Percentiles rank a stretch among this genome's conserved stretches.
These are phyloP conservation scores for Otus sunia DNA, from an alignment of 2,113 vertebrate genomes.

Conservation along the genomic window DNA sequence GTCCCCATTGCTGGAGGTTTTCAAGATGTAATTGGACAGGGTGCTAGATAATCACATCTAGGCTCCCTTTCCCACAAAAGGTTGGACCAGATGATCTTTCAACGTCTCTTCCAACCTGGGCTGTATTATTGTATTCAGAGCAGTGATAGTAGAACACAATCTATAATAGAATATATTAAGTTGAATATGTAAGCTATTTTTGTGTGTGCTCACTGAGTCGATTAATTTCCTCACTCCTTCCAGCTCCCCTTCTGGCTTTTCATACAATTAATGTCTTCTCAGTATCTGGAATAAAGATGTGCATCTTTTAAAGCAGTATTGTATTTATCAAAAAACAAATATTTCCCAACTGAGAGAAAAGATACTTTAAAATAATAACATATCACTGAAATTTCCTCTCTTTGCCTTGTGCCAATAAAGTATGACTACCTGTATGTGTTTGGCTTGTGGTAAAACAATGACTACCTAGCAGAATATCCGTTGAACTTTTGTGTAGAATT, in stretches of 20 bases:
- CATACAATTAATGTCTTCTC: not conserved
- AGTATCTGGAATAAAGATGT: not conserved
- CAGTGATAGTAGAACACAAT: not conserved
- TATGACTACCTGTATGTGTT: not conserved
- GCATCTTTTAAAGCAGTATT: not conserved
- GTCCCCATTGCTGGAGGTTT: not conserved
- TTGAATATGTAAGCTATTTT: not conserved
- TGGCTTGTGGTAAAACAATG: not conserved
- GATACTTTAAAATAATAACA: not conserved
- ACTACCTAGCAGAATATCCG: not conserved
- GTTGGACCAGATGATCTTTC: not conserved
- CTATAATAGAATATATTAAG: not conserved
- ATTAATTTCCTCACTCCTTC: not conserved
- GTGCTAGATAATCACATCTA: not conserved
- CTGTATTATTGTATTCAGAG: not conserved
- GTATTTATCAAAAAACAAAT: not conserved
- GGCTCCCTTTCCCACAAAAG: not conserved
- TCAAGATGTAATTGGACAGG: not conserved
- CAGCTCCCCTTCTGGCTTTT: not conserved
- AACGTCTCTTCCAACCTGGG: not conserved
- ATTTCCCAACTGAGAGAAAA: not conserved
- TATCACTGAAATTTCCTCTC: not conserved
- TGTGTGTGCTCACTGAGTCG: not conserved
- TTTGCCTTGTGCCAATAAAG: not conserved
- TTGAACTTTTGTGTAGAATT: not conserved